Evolutionary conservation across 2,888 invertebrate species (phyloP).

Genomic region (Liodrosophila aerea): DNA sequence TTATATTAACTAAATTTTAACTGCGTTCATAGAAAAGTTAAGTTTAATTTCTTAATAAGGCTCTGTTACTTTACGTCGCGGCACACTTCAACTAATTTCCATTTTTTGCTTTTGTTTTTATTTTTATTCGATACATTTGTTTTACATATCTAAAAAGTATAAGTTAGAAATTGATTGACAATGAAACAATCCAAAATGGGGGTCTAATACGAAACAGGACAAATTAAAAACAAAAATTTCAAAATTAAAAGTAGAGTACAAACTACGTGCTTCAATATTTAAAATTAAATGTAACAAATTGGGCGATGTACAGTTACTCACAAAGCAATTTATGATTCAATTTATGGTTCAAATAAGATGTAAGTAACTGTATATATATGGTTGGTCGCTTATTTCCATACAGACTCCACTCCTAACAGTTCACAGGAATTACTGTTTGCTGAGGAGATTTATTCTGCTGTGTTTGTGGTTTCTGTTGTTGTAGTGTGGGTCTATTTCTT

Average conservation of each 20-base stretch:
- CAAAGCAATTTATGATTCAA: too few relatives aligned
- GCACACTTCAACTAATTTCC: conserved; percentile 36
- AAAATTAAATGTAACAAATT: conserved; percentile 60
- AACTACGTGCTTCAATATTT: conserved; percentile 30
- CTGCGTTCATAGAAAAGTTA: conserved; percentile 67
- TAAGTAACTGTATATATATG: too few relatives aligned
- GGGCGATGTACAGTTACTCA: too few relatives aligned
- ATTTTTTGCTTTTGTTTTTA: background rate
- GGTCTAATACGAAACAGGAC: conserved; percentile 49
- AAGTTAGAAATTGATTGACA: conserved; percentile 25
- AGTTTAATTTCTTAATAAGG: conserved; percentile 73
- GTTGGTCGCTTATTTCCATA: too few relatives aligned
- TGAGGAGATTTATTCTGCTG: conserved; percentile 3
- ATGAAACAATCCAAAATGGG: conserved; percentile 38
- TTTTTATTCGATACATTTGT: conserved; percentile 65
- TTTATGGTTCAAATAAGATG: too few relatives aligned
- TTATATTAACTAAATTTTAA: conserved; percentile 69
- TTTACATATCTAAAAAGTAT: conserved; percentile 46
- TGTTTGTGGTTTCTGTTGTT: conserved; percentile 27
- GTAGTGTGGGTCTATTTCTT: conserved; percentile 43
- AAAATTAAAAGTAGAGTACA: conserved; percentile 34
- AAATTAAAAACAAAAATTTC: too few relatives aligned
- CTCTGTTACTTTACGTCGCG: conserved; percentile 62
- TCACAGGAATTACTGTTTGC: conserved; percentile 26
- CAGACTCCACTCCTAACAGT: too few relatives aligned